Conservation (phyloP, 2,888 invertebrate genomes). For the Germaria angustata region DNA sequence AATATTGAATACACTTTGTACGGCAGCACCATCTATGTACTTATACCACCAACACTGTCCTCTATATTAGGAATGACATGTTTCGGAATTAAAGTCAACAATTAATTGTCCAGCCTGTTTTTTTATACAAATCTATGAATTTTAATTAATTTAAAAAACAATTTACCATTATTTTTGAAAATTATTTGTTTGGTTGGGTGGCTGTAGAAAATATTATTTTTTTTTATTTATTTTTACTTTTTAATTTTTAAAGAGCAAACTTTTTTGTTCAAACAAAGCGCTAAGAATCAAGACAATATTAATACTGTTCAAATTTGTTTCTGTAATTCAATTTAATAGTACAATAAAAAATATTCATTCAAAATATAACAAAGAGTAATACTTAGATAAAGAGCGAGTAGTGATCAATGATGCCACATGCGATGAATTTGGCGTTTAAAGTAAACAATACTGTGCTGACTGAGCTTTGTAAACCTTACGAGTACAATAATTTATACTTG, state of each 20-base stretch:
- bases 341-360: conserved; percentile 21
- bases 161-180: conserved; percentile 38
- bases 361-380: conserved; percentile 24
- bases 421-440: too few species aligned
- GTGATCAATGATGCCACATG: background rate
- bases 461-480: too few species aligned
- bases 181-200: background rate
- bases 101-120: background rate
- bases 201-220: background rate
- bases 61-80: conserved; percentile 12
- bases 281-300: conserved; percentile 18
- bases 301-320: conserved; percentile 20
- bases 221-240: too few species aligned
- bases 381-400: background rate
- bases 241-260: background rate
- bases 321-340: conserved; percentile 19
- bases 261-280: background rate
- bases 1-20: conserved; percentile 25
- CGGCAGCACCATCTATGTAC: background rate
- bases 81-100: background rate
- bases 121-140: background rate
- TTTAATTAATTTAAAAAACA: conserved; percentile 3
- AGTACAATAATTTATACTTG: too few species aligned
- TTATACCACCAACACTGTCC: background rate
- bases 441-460: too few species aligned